phyloP scores from a whole-genome alignment of 2,888 invertebrate species.

The Cerceris ruficornis region DNA sequence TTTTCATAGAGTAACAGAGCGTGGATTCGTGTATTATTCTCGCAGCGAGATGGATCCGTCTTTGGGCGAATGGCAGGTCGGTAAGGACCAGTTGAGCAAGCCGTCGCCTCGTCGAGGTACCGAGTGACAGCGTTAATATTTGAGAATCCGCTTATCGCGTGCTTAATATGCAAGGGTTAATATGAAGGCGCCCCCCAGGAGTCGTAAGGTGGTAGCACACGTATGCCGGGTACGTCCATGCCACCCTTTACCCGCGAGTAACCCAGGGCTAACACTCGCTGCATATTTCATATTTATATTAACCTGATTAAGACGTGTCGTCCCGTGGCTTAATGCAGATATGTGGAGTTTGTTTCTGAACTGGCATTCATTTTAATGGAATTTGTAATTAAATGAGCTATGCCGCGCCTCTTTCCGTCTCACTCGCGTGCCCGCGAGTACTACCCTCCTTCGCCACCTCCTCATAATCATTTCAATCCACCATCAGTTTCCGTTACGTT shows the following conservation, averaged over 20 bases:
- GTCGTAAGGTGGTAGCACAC: conserved; percentile 80
- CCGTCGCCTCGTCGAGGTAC: conserved; percentile 49
- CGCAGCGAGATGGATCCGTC: conserved; percentile 64
- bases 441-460: conserved; percentile 1
- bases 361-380: conserved; percentile 82
- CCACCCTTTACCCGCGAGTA: conserved; percentile 74
- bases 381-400: conserved; percentile 81
- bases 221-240: conserved; percentile 74
- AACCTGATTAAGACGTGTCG: conserved; percentile 82
- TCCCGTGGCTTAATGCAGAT: conserved; percentile 80
- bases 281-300: conserved; percentile 82
- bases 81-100: conserved; percentile 63
- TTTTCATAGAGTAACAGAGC: conserved; percentile 42
- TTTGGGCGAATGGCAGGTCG: conserved; percentile 60
- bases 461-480: conserved; percentile 32
- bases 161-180: conserved; percentile 81
- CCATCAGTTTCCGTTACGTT: background rate
- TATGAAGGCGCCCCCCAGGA: conserved; percentile 81
- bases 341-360: conserved; percentile 82
- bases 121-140: conserved; percentile 78
- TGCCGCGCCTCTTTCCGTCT: conserved; percentile 69
- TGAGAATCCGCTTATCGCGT: conserved; percentile 79
- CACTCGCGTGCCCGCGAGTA: conserved; percentile 14
- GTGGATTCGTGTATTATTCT: conserved; percentile 60
- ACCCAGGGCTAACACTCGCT: conserved; percentile 74